phyloP scores from a whole-genome alignment of 2,888 invertebrate species.

The Xylota segnis region DNA sequence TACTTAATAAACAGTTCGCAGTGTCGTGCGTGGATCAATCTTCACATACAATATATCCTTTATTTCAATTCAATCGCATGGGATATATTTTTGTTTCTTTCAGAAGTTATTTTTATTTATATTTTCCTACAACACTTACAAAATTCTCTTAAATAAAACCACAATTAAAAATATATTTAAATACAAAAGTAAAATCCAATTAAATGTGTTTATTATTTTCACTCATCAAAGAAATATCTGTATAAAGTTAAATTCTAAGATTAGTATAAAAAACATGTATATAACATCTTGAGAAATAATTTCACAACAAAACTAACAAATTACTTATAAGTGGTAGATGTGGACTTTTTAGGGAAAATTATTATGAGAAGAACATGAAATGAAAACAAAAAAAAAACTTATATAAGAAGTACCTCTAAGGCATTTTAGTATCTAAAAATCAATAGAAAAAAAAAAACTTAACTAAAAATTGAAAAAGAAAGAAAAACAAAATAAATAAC shows the following conservation, averaged over 20 bases:
- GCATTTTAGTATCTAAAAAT: conserved; percentile 30
- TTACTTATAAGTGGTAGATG: conserved; percentile 51
- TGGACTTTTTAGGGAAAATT: conserved; percentile 70
- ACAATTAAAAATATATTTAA: background rate
- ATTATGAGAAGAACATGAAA: conserved; percentile 24
- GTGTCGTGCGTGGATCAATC: no score
- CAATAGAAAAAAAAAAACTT: conserved; percentile 4
- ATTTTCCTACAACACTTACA: background rate
- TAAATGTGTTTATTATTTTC: conserved; percentile 13
- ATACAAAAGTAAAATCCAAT: conserved; percentile 1
- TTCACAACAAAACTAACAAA: conserved; percentile 55
- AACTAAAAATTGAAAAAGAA: conserved; percentile 8
- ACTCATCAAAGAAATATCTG: conserved; percentile 20
- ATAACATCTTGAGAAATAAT: conserved; percentile 23
- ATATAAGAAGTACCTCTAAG: conserved; percentile 49
- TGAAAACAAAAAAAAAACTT: conserved; percentile 24
- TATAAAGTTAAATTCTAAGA: conserved; percentile 32
- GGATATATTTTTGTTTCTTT: background rate
- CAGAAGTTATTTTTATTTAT: background rate
- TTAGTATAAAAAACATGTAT: conserved; percentile 30
- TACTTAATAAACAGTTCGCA: no score
- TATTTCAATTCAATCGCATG: background rate
- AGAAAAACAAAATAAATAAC: conserved; percentile 22
- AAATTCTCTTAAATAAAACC: background rate
- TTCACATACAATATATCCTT: no score